These are phyloP conservation scores for Glomeris marginata DNA, from an alignment of 2,888 invertebrate species.

Conservation along the genomic window DNA sequence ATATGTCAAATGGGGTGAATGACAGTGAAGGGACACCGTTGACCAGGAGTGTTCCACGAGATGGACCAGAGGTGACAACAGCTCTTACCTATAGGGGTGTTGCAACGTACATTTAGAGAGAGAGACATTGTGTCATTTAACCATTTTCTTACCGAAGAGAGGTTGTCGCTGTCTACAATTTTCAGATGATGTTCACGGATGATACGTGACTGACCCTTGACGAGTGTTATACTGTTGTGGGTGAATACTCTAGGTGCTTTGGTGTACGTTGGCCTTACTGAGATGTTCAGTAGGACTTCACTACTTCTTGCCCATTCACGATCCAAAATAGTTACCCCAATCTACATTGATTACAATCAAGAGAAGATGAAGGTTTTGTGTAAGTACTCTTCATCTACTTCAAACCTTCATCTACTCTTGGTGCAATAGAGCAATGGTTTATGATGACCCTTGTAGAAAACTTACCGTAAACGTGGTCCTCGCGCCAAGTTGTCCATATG, in stretches of 20 bases:
- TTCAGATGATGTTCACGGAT: conserved; percentile 24
- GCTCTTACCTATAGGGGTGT: no score
- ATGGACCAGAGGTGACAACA: conserved; percentile 25
- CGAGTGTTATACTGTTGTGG: conserved; percentile 25
- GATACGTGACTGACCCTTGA: conserved; percentile 27
- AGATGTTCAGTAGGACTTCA: conserved; percentile 22
- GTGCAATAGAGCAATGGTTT: no score
- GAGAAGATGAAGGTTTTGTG: no score
- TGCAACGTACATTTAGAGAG: no score
- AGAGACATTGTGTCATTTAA: no score
- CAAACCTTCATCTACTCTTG: no score
- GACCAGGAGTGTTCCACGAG: conserved; percentile 25
- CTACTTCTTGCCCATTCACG: conserved; percentile 24
- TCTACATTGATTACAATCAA: conserved; percentile 27
- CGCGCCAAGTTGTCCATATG: conserved; percentile 22
- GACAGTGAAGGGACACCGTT: conserved; percentile 21
- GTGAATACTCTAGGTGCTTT: conserved; percentile 25
- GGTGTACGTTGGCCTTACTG: conserved; percentile 26
- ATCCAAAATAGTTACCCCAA: conserved; percentile 26
- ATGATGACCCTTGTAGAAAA: no score
- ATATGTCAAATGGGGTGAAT: conserved; percentile 14
- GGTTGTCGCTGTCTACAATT: conserved; percentile 28
- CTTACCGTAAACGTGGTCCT: conserved; percentile 25
- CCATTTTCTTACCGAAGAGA: conserved; percentile 23
- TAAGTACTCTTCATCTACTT: no score